Percentiles rank a stretch among this genome's conserved stretches.
These are phyloP conservation scores for Characodon lateralis DNA, from an alignment of 2,797 vertebrate genomes.

Conservation along the genomic window DNA sequence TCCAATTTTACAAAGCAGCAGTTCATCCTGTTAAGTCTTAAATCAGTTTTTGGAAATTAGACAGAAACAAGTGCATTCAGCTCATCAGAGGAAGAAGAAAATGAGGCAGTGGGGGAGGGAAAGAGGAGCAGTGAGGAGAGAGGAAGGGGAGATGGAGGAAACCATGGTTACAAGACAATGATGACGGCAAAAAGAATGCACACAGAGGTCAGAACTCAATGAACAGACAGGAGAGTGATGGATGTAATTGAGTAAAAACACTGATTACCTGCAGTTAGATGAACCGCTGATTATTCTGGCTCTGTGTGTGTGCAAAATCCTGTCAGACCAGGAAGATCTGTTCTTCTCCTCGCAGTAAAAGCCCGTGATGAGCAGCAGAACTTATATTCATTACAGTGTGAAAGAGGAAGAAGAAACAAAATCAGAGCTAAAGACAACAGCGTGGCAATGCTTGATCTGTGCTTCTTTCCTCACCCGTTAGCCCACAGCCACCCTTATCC, in stretches of 20 bases:
- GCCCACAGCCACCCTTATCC: constrained; percentile 59
- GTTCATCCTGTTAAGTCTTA: neutral
- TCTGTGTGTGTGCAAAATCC: constrained; percentile 41
- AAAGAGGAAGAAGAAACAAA: neutral
- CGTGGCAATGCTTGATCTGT: constrained; percentile 30
- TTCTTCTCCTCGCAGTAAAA: constrained; percentile 57
- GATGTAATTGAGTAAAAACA: neutral
- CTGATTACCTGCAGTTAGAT: constrained; percentile 75
- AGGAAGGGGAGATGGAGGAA: constrained; percentile 64
- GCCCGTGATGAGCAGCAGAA: constrained; percentile 43
- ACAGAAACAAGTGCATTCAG: constrained; percentile 60
- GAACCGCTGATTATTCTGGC: constrained; percentile 35
- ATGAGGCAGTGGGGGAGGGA: constrained; percentile 58
- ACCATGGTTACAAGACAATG: constrained; percentile 66
- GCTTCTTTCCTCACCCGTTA: constrained; percentile 57
- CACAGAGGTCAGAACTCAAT: constrained; percentile 17
- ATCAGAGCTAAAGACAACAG: constrained; percentile 43
- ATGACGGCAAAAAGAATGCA: constrained; percentile 48
- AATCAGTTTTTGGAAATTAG: constrained; percentile 28
- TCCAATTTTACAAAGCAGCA: neutral
- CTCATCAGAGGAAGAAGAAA: constrained; percentile 48
- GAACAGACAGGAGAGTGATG: neutral
- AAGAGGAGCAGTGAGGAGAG: constrained; percentile 39
- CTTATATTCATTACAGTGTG: constrained; percentile 67
- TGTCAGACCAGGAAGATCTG: constrained; percentile 59